Evolutionary conservation across 2,113 vertebrate species (phyloP).

Genomic region (Grammomys surdaster): DNA sequence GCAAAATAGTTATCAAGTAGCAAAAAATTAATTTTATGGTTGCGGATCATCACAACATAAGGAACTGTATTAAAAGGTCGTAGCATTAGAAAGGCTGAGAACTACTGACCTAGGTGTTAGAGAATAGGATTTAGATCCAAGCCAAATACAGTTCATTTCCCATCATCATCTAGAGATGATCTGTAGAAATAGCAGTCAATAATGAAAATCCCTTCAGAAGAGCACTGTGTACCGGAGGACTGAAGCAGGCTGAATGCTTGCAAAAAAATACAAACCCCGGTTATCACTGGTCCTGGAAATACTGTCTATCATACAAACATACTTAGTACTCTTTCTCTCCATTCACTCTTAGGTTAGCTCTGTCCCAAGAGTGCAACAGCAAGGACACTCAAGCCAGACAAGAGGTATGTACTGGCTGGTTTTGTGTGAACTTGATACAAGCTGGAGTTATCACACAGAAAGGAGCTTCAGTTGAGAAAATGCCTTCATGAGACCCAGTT

Average conservation of each 20-base stretch:
- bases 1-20: background rate
- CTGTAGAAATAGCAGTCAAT: background rate
- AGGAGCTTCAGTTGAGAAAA: too few species aligned
- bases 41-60: background rate
- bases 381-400: background rate
- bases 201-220: background rate
- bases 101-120: background rate
- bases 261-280: background rate
- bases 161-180: background rate
- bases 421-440: too few species aligned
- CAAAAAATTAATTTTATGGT: background rate
- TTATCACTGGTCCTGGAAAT: background rate
- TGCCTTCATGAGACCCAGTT: too few species aligned
- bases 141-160: background rate
- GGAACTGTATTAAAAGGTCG: background rate
- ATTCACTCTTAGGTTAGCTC: background rate
- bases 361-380: background rate
- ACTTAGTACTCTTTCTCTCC: background rate
- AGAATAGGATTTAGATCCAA: background rate
- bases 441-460: too few species aligned
- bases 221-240: background rate
- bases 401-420: background rate
- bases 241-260: background rate
- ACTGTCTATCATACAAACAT: background rate
- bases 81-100: background rate